Evolutionary conservation across 1,140 invertebrate genomes (phyloP).

Genomic region (Heliothis subflexa): DNA sequence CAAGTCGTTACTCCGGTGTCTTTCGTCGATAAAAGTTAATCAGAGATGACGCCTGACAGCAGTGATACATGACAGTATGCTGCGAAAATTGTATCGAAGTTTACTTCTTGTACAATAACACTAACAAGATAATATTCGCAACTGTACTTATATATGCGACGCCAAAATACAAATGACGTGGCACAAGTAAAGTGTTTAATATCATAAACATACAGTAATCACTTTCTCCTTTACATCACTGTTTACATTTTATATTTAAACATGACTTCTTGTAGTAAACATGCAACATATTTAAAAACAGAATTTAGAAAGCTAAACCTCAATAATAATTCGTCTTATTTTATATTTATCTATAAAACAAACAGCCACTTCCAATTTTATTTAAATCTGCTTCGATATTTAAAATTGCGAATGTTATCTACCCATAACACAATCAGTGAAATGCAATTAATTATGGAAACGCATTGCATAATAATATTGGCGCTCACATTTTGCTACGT

Average conservation of each 20-base stretch:
- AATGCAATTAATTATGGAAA: constrained; percentile 73
- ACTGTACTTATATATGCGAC: not conserved
- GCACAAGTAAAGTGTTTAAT: not conserved
- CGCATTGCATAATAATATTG: constrained; percentile 46
- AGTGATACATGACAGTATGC: constrained; percentile 53
- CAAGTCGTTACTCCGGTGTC: constrained; percentile 56
- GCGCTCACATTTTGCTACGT: constrained; percentile 7
- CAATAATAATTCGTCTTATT: not conserved
- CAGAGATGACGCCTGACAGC: constrained; percentile 60
- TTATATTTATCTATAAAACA: not conserved
- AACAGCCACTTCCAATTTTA: not conserved
- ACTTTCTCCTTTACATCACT: constrained; percentile 36
- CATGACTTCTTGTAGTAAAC: constrained; percentile 7
- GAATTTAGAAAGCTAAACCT: not conserved
- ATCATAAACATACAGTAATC: constrained; percentile 29
- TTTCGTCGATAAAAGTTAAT: constrained; percentile 70
- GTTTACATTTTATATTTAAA: constrained; percentile 31
- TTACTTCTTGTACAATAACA: constrained; percentile 29
- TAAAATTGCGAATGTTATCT: not conserved
- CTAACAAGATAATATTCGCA: constrained; percentile 32
- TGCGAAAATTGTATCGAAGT: constrained; percentile 40
- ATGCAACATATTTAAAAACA: not conserved
- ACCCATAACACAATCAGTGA: constrained; percentile 50
- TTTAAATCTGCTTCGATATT: constrained; percentile 1
- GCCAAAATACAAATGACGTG: constrained; percentile 1